Base-by-base conservation (phyloP, 53 echinoderm and acorn worm species). In the Hippasteria phrygiana region DNA sequence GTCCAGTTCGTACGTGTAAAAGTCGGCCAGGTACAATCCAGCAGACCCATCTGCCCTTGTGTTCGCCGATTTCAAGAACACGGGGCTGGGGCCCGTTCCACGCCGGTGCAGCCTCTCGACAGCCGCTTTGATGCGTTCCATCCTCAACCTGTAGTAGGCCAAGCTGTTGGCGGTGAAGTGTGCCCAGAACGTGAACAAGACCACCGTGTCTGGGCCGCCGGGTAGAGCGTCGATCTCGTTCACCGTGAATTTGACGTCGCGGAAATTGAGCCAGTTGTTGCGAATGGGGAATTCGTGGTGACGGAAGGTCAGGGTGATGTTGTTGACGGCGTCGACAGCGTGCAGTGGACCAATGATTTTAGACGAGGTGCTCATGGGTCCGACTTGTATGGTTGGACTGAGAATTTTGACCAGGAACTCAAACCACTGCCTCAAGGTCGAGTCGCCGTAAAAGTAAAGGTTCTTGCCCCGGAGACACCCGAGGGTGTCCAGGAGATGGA, bases 211-310 rank as follows among this genome's bases (percentile, higher is more conserved):
- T 20, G 74, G 43, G 2, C 81, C 76, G 3, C 83, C 88, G 1
- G 62, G 55, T 45, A 95, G 42, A 5, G 71, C 48, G 75, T 95
- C 89, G 5, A 95, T 45, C 31, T 86, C 91, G 66, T 93, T 88
- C 5, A 83, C 78, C 8, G 87, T 80, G 62, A 93, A 93, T 31
- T 74, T 47, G 16, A 93, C 80, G 24, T 93, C 90, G 27, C 50
- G 40, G 4, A 87, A 87, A 53, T 89, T 73, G 18, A 82, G 92
- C 93, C 91, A 93, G 67, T 79, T 93, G 51, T 91, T 93, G 4
- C 91, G 85, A 22, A 95, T 91, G 22, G 95, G 95, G 63, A 80
- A 83, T 26, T 91, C 95, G 73, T 95, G 95, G 28, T 93, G 93
- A 1, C 91, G 80, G 53, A 91, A 95, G n/a, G 56, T 51, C 11